These are phyloP conservation scores for Falco biarmicus DNA, from an alignment of 2,797 vertebrate genomes.

Conservation along the genomic window DNA sequence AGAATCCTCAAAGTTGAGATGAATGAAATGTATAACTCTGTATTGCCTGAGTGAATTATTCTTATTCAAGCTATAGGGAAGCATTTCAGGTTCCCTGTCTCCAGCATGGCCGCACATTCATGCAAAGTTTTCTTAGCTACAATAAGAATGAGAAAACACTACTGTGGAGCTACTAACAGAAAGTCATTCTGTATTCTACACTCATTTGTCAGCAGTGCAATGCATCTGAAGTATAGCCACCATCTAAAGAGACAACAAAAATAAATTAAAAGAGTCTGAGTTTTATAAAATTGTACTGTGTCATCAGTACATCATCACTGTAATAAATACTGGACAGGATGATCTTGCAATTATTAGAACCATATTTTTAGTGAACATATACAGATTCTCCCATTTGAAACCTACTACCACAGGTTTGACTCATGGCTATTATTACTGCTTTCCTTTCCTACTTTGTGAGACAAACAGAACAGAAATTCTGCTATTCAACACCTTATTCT, in stretches of 20 bases:
- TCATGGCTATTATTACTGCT: background rate
- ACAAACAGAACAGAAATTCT: background rate
- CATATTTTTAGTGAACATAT: conserved; percentile 32
- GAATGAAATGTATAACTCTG: background rate
- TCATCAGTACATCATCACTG: background rate
- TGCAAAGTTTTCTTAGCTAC: background rate
- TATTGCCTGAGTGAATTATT: background rate
- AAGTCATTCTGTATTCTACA: background rate
- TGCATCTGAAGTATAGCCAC: background rate
- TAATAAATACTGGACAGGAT: conserved; percentile 13
- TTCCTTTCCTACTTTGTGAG: background rate
- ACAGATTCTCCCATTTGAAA: background rate
- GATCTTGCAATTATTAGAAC: conserved; percentile 43
- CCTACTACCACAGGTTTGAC: background rate
- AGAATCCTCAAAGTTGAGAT: background rate
- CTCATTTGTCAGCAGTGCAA: background rate
- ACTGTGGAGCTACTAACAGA: background rate
- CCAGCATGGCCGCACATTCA: background rate
- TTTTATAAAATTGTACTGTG: background rate
- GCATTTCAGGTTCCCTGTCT: background rate
- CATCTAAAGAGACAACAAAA: conserved; percentile 5
- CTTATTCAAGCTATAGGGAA: background rate
- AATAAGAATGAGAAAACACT: background rate
- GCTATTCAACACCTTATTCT: background rate
- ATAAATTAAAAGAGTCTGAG: background rate